Conservation (phyloP, 1,140 invertebrate genomes). For the Sipha flava region DNA sequence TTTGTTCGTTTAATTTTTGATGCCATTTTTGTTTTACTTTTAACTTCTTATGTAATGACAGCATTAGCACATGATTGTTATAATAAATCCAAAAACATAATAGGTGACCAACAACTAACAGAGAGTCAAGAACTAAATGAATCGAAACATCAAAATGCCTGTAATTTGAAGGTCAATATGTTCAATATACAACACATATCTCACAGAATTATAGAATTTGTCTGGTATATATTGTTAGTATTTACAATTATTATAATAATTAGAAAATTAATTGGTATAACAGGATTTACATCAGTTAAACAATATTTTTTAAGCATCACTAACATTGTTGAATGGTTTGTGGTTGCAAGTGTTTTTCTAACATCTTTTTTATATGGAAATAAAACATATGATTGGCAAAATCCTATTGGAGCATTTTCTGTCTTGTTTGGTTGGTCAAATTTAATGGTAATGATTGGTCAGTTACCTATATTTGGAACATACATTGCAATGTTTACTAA, state of each 20-base stretch:
- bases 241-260: constrained; percentile 66
- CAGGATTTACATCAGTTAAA: constrained; percentile 62
- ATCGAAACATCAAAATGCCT: background rate
- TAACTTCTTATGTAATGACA: constrained; percentile 66
- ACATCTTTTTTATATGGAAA: constrained; percentile 69
- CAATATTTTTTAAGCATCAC: constrained; percentile 73
- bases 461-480: constrained; percentile 72
- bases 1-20: constrained; percentile 68
- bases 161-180: constrained; percentile 62
- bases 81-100: constrained; percentile 53
- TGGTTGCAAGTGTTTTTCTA: constrained; percentile 69
- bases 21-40: constrained; percentile 65
- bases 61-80: constrained; percentile 70
- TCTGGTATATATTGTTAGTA: constrained; percentile 65
- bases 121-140: background rate
- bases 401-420: constrained; percentile 68
- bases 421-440: constrained; percentile 77
- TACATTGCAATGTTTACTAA: constrained; percentile 81
- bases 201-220: constrained; percentile 64
- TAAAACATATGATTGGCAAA: constrained; percentile 71
- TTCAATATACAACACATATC: constrained; percentile 60
- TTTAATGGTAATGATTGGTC: constrained; percentile 77
- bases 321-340: constrained; percentile 77
- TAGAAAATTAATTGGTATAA: constrained; percentile 65
- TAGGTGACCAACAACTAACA: constrained; percentile 41